Percentiles rank a stretch among this genome's conserved stretches.
Conservation (phyloP, 2,113 vertebrate genomes). For the Buteo buteo region DNA sequence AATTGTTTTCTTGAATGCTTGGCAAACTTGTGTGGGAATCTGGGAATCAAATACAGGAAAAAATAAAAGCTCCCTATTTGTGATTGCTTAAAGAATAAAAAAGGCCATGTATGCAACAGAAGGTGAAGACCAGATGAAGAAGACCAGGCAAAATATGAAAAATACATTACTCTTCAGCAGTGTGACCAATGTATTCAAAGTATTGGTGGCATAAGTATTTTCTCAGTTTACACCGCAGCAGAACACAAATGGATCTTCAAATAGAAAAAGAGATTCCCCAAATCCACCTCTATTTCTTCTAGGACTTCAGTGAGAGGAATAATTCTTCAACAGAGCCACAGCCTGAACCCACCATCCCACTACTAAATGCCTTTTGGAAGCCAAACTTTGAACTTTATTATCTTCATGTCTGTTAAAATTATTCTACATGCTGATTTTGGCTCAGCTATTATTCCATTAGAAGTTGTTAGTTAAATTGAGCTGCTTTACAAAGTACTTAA, state of each 20-base stretch:
- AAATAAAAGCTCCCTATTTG: neutral
- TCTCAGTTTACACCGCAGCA: neutral
- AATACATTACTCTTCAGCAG: neutral
- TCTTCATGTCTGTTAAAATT: neutral
- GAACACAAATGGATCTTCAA: neutral
- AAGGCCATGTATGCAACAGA: neutral
- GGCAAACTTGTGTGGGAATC: neutral
- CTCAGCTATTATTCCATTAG: neutral
- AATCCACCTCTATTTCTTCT: neutral
- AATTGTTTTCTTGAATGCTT: neutral
- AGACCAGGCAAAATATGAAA: neutral
- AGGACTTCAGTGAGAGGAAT: neutral
- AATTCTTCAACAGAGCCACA: neutral
- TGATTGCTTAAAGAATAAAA: neutral
- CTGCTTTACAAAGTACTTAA: neutral
- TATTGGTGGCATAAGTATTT: neutral
- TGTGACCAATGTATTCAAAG: neutral
- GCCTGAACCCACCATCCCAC: neutral
- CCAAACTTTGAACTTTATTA: neutral
- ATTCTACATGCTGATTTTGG: neutral
- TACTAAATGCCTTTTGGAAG: neutral
- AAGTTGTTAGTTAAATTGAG: neutral
- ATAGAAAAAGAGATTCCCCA: neutral
- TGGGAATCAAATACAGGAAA: neutral
- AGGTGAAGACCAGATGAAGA: neutral